These are phyloP conservation scores for Rhingia rostrata DNA, from an alignment of 2,888 invertebrate genomes.

Conservation along the genomic window DNA sequence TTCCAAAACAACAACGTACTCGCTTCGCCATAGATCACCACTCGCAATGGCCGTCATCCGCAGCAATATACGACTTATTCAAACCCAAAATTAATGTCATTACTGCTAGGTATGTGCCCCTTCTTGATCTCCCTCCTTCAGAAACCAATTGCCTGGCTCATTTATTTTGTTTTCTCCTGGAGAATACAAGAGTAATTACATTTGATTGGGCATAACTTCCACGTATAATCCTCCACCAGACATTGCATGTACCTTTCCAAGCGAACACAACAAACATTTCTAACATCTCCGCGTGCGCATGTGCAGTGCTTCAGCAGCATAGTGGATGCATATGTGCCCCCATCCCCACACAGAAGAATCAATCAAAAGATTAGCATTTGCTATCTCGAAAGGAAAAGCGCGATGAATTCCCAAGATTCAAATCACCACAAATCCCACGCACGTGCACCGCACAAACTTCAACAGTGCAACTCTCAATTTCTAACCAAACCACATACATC, in stretches of 20 bases:
- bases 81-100: conserved; percentile 47
- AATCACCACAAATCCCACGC: conserved; percentile 71
- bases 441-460: conserved; percentile 45
- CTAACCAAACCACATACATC: conserved; percentile 65
- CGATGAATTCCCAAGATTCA: conserved; percentile 54
- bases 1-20: not conserved
- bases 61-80: conserved; percentile 16
- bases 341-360: conserved; percentile 66
- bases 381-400: conserved; percentile 51
- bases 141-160: conserved; percentile 48
- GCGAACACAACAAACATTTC: conserved; percentile 42
- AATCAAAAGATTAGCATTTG: conserved; percentile 73
- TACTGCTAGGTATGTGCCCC: conserved; percentile 27
- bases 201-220: conserved; percentile 71
- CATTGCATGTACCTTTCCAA: conserved; percentile 21
- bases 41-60: not conserved
- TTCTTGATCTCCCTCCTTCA: conserved; percentile 19
- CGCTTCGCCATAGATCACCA: not conserved
- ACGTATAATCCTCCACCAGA: conserved; percentile 36
- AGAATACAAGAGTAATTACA: conserved; percentile 72
- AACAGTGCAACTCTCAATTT: conserved; percentile 69
- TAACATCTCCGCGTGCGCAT: conserved; percentile 24
- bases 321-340: conserved; percentile 41
- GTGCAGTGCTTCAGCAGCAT: conserved; percentile 4
- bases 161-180: conserved; percentile 43